phyloP scores from a whole-genome alignment of 1,140 invertebrate species.

The Aphidius ervi region DNA sequence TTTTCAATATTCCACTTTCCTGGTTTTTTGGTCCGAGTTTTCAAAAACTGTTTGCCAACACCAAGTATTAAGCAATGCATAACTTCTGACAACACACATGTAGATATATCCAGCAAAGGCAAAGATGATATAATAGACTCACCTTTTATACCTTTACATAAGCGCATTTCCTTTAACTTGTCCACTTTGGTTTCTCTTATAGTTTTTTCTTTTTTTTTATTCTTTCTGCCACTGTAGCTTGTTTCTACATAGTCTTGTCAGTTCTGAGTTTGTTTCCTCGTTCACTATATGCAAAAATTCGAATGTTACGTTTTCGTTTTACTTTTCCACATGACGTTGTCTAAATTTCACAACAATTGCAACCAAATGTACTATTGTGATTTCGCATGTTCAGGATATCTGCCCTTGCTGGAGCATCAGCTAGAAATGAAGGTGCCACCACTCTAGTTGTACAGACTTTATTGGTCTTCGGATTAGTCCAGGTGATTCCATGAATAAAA shows the following conservation, averaged over 20 bases:
- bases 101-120: conserved; percentile 19
- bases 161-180: no score
- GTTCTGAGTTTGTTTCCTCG: background rate
- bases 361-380: conserved; percentile 21
- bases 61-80: conserved; percentile 25
- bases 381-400: conserved; percentile 17
- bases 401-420: conserved; percentile 23
- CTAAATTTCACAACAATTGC: conserved; percentile 20
- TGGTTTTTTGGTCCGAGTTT: no score
- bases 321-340: conserved; percentile 10
- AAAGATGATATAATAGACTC: conserved; percentile 16
- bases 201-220: no score
- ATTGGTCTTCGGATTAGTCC: conserved; percentile 1
- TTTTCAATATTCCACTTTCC: no score
- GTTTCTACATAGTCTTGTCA: conserved; percentile 15
- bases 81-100: conserved; percentile 21
- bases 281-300: conserved; percentile 10
- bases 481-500: background rate
- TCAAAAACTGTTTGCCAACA: conserved; percentile 7
- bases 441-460: conserved; percentile 1
- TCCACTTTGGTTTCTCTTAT: no score
- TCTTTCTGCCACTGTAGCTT: conserved; percentile 15
- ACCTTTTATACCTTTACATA: conserved; percentile 21
- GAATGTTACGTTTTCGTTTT: background rate
- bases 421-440: conserved; percentile 17